Evolutionary conservation across 2,888 invertebrate genomes (phyloP).

Genomic region (Pteria penguin): DNA sequence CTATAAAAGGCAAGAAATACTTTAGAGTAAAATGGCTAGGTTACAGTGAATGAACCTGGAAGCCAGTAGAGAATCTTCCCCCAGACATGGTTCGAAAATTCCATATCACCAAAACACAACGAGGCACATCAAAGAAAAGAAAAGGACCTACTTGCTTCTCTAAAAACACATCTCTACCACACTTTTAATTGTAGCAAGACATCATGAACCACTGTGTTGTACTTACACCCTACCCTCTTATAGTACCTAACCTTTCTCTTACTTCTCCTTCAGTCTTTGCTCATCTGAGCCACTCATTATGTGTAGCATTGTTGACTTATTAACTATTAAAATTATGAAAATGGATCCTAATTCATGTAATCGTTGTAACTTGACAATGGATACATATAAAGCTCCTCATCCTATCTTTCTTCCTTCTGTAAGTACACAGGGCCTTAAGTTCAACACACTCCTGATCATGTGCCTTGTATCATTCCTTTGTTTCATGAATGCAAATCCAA

Average conservation of each 20-base stretch:
- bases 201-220: background rate
- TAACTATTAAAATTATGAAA: background rate
- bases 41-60: constrained; percentile 33
- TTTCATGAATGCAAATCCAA: background rate
- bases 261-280: background rate
- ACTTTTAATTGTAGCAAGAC: background rate
- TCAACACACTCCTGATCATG: constrained; percentile 1
- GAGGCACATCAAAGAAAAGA: constrained; percentile 1
- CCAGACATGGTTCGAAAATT: constrained; percentile 16
- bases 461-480: constrained; percentile 3
- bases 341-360: background rate
- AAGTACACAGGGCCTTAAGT: constrained; percentile 6
- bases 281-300: constrained; percentile 6
- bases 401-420: background rate
- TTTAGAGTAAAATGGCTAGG: constrained; percentile 33
- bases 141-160: background rate
- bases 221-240: background rate
- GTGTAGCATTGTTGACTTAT: background rate
- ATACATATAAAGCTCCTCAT: background rate
- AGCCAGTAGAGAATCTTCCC: constrained; percentile 25
- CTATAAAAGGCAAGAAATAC: constrained; percentile 20
- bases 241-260: background rate
- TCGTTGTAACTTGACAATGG: background rate
- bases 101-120: constrained; percentile 16
- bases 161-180: background rate